Base-by-base conservation (phyloP, 2,888 invertebrate genomes). In the Aphelenchoides bicaudatus region DNA sequence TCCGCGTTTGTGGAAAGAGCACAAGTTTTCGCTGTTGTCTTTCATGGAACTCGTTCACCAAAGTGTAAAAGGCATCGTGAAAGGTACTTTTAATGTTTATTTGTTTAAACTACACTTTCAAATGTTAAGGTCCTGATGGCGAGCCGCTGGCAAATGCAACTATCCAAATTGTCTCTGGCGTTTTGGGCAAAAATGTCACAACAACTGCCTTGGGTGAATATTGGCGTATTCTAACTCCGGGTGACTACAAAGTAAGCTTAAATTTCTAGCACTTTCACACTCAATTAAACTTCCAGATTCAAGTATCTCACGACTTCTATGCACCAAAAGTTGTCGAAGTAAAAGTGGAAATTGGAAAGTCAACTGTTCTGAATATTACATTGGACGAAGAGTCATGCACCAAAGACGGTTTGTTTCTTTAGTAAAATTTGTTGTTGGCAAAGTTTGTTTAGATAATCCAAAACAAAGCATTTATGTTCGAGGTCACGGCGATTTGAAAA, bases 221-320 rank as follows among this genome's bases (percentile, higher is more conserved):
- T 82, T 98, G 96, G 94, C 84, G 98, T 60, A 82, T 98, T 49
- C 83, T 98, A 28, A 82, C 89, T 19, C 93, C 94, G 85, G 77
- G 77, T 10, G 49, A 72, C n/a, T 68, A 68, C 46, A 66, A 62
- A 30, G 71, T 68, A 30, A 34, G 62, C 10, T 4, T n/a, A 6
- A 3, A 19, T 4, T 58, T 27, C 19, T 29, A 23, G 5, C 4
- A 10, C 28, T 54, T 6, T 54, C 3, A 49, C n/a, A 23, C 25
- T 29, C 6, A 37, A 13, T 37, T 27, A 2, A 23, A n/a, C 16
- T 54, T 68, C 37, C 47, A 73, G 70, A 30, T 73, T 19, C 61
- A 63, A 46, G 55, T 75, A 21, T 50, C 65, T 0, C 72, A 68
- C 30, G 46, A 58, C 31, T 65, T 68, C 31, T 47, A 66, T 31